These are phyloP conservation scores for Reticulitermes speratus DNA, from an alignment of 1,140 invertebrate genomes.

Conservation along the genomic window DNA sequence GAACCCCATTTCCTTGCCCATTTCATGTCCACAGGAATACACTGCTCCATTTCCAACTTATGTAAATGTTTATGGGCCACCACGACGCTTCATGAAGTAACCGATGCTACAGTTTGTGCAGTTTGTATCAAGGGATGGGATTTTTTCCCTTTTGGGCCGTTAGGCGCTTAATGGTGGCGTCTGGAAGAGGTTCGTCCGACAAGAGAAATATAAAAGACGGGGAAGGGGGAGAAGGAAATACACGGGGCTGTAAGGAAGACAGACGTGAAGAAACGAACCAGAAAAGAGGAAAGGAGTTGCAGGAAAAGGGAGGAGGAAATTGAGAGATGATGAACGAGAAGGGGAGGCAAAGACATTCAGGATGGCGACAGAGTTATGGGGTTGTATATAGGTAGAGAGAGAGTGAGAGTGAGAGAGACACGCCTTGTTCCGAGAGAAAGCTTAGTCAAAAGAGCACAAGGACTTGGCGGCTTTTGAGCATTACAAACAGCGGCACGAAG, in stretches of 20 bases:
- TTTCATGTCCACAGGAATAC: no score
- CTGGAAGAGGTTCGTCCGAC: background rate
- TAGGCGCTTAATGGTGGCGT: conserved; percentile 6
- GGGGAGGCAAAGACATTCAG: background rate
- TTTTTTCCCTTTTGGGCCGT: background rate
- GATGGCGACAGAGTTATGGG: background rate
- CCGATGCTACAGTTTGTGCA: background rate
- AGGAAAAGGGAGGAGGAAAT: background rate
- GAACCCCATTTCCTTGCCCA: background rate
- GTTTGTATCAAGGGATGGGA: background rate
- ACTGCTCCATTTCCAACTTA: background rate
- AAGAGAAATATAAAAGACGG: background rate
- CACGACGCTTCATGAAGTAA: background rate
- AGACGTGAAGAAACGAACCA: conserved; percentile 5
- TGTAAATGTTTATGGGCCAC: background rate
- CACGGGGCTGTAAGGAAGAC: background rate
- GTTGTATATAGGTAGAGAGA: no score
- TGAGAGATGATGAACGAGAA: background rate
- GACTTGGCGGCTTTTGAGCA: no score
- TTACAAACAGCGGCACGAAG: no score
- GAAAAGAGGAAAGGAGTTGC: background rate
- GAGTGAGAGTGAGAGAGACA: no score
- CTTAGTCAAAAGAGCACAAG: no score
- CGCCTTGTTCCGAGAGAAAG: no score
- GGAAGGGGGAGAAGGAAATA: background rate